Percentiles rank a stretch among this genome's conserved stretches.
These are phyloP conservation scores for Cephus sareptanus DNA, from an alignment of 2,888 invertebrate species.

Conservation along the genomic window DNA sequence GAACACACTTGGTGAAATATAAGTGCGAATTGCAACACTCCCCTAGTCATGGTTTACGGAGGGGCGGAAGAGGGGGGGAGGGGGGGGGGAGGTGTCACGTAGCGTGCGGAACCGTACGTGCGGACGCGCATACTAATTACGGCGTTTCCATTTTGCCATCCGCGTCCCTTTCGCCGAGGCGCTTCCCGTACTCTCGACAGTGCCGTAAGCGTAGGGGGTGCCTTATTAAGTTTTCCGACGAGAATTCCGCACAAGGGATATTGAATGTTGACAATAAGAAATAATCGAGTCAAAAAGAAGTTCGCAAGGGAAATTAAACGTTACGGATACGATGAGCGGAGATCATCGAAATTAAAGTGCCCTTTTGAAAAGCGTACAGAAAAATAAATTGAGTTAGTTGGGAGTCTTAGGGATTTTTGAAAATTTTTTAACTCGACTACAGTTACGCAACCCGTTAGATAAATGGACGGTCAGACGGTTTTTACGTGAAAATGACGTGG, in stretches of 20 bases:
- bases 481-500: neutral
- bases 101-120: constrained; percentile 51
- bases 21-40: constrained; percentile 77
- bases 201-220: neutral
- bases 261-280: neutral
- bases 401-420: neutral
- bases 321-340: neutral
- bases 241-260: neutral
- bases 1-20: constrained; percentile 72
- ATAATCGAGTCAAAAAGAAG: neutral
- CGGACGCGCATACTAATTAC: constrained; percentile 65
- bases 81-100: constrained; percentile 45
- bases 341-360: neutral
- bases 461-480: too few relatives aligned
- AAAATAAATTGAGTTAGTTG: neutral
- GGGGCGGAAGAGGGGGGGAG: constrained; percentile 28
- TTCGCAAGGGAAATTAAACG: too few relatives aligned
- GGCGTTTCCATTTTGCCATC: constrained; percentile 53
- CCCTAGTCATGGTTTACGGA: constrained; percentile 65
- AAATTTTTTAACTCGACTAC: neutral
- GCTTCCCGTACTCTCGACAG: neutral
- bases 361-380: neutral
- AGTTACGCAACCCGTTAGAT: neutral
- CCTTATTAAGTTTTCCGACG: neutral
- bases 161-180: neutral